Conservation (phyloP, 2,888 invertebrate genomes). For the Heliconius ismenius region DNA sequence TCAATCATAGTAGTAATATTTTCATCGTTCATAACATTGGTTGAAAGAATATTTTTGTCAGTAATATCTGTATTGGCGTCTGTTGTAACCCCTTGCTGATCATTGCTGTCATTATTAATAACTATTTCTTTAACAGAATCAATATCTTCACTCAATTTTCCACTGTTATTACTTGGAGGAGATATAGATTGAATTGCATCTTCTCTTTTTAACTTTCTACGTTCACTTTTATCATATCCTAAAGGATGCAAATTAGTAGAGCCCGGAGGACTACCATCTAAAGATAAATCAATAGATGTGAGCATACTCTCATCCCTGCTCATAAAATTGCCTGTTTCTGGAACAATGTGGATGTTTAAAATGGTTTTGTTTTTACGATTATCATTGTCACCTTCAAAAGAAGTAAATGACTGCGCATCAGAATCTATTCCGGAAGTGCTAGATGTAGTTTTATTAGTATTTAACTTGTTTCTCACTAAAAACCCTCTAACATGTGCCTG, state of each 20-base stretch:
- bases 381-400: slow-evolving; percentile 64
- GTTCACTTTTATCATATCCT: slow-evolving; percentile 70
- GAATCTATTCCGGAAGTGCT: slow-evolving; percentile 68
- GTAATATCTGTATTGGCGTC: background rate
- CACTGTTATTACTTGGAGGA: slow-evolving; percentile 74
- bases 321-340: slow-evolving; percentile 66
- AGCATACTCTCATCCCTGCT: slow-evolving; percentile 73
- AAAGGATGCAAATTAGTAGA: slow-evolving; percentile 72
- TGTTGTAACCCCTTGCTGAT: slow-evolving; percentile 15
- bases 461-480: slow-evolving; percentile 81
- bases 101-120: slow-evolving; percentile 25
- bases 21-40: slow-evolving; percentile 22
- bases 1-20: slow-evolving; percentile 31
- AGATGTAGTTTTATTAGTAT: slow-evolving; percentile 69
- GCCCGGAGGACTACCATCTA: slow-evolving; percentile 71
- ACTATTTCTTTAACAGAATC: slow-evolving; percentile 58
- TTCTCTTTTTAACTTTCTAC: slow-evolving; percentile 75
- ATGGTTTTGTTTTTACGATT: slow-evolving; percentile 66
- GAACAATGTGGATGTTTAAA: slow-evolving; percentile 75
- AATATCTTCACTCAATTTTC: slow-evolving; percentile 73
- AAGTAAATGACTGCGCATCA: slow-evolving; percentile 58
- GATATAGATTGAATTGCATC: slow-evolving; percentile 78
- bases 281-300: slow-evolving; percentile 71
- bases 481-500: slow-evolving; percentile 87
- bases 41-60: slow-evolving; percentile 17